phyloP scores from a whole-genome alignment of 2,888 invertebrate species.

The Acleris emargana region DNA sequence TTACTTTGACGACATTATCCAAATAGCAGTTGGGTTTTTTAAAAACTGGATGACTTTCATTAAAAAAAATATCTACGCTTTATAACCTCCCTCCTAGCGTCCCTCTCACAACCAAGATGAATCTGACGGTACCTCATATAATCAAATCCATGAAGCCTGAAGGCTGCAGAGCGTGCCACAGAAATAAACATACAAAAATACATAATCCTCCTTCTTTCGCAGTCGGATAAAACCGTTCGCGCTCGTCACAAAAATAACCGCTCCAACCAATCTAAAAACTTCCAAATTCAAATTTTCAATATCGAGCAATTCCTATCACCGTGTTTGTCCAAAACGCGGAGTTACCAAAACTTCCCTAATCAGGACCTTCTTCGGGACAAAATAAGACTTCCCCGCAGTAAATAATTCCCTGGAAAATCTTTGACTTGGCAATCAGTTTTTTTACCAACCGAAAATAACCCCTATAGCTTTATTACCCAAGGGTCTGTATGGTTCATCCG shows the following conservation, averaged over 20 bases:
- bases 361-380: conserved; percentile 67
- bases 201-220: too few species aligned
- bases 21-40: too few species aligned
- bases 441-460: conserved; percentile 52
- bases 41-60: too few species aligned
- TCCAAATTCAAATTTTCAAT: conserved; percentile 47
- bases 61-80: too few species aligned
- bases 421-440: conserved; percentile 69
- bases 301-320: conserved; percentile 62
- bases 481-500: conserved; percentile 58
- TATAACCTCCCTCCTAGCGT: too few species aligned
- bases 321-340: conserved; percentile 61
- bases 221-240: neutral
- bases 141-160: too few species aligned
- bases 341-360: conserved; percentile 80
- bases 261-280: conserved; percentile 37
- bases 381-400: conserved; percentile 69
- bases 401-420: conserved; percentile 77
- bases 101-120: too few species aligned
- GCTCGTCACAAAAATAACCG: neutral
- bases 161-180: too few species aligned
- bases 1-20: too few species aligned
- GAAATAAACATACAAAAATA: too few species aligned
- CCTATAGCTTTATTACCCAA: conserved; percentile 52
- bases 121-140: too few species aligned